Evolutionary conservation across 1,140 invertebrate species (phyloP), one percentile per base, ranked within the genome.

Genomic region (Berghia stephanieae): DNA sequence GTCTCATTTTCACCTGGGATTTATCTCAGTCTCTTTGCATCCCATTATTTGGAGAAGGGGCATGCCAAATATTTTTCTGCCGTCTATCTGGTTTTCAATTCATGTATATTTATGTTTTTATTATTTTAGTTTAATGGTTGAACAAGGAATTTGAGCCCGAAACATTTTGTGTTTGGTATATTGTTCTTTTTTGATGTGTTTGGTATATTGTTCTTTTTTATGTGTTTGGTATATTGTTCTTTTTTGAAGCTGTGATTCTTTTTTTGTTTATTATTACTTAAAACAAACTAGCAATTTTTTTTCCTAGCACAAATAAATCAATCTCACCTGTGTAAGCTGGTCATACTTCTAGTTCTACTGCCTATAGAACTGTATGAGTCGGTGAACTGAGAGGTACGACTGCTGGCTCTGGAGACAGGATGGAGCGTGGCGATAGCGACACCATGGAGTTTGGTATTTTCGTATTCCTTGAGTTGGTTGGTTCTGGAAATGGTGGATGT

Each of bases 391-490:
- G n/a, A n/a, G 21, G 18, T 38, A 24, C 68, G 40, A 1, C 31
- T 27, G 3, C 49, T 16, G 31, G 49, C 31, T n/a, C 63, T 55
- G 24, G 69, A 57, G 24, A 36, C n/a, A 13, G 63, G 74, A 44
- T 82, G 80, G 36, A 80, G 77, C 5, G 78, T 80, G 46, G 82
- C 73, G 6, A 84, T 78, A 13, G 84, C 82, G 27, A 86, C 81
- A 36, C 84, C 85, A 75, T 84, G 84, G 55, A 83, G 78, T 10
- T 80, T 69, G 8, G 85, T 85, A 18, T 57, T 80, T 31, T 84
- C 70, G 76, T 85, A 87, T 13, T 83, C 80, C 13, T 55, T 74
- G 0, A 86, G 78, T 63, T 86, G 84, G n/a, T 84, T 79, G 40
- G 81, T 76, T 4, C 83, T 63, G 8, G 80, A 81, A 46, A 87